Percentiles rank a stretch among this genome's conserved stretches.
Conservation (phyloP, 2,113 vertebrate species). For the Nycticryphes semicollaris region DNA sequence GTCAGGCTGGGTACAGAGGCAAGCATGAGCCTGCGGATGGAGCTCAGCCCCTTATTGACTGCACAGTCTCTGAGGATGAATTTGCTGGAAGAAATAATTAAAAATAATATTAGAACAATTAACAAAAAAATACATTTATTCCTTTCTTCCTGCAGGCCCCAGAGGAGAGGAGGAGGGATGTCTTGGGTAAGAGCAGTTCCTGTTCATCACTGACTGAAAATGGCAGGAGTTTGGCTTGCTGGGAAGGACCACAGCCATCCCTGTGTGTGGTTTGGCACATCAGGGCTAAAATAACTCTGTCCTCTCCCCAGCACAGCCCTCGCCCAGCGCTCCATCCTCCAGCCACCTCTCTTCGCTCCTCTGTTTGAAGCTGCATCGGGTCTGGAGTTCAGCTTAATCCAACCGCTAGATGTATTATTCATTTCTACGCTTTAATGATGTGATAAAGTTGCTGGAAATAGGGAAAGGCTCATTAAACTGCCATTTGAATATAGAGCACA, state of each 20-base stretch:
- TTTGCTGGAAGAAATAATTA: background rate
- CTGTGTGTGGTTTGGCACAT: background rate
- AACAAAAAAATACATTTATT: background rate
- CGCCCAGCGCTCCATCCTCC: background rate
- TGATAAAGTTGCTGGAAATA: constrained; percentile 81
- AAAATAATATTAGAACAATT: background rate
- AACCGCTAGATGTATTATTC: constrained; percentile 82
- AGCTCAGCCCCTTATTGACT: background rate
- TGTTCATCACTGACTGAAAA: background rate
- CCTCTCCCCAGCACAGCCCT: background rate
- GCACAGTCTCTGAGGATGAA: background rate
- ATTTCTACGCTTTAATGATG: constrained; percentile 80
- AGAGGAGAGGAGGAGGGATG: background rate
- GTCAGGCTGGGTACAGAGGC: background rate
- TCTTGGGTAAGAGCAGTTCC: background rate
- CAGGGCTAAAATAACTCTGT: background rate
- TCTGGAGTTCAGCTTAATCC: constrained; percentile 78
- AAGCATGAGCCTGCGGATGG: fast-evolving
- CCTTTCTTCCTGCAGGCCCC: background rate
- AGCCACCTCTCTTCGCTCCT: background rate
- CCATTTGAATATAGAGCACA: constrained; percentile 82
- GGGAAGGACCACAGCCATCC: background rate
- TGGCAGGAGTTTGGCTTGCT: background rate
- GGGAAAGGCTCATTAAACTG: constrained; percentile 82
- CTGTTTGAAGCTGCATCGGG: constrained; percentile 71